phyloP scores from a whole-genome alignment of 2,888 invertebrate genomes.

The Pyrrhia umbra region DNA sequence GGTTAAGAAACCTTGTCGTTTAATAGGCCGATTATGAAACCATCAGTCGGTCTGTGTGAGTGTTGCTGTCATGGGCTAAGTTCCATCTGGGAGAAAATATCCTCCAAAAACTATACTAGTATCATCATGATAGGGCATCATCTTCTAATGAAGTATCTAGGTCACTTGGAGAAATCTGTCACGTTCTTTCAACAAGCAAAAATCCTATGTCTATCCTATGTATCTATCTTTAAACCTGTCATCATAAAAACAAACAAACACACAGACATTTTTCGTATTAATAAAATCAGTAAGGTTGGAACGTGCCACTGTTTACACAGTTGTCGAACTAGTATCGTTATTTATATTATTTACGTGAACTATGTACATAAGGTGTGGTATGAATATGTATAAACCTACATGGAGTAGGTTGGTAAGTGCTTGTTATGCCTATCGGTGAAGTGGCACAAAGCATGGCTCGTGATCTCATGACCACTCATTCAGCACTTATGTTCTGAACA shows the following conservation, averaged over 20 bases:
- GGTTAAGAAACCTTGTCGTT: too few species aligned
- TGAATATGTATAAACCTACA: background rate
- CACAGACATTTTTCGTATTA: background rate
- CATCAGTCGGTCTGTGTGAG: too few species aligned
- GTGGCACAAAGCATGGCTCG: background rate
- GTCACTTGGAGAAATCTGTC: too few species aligned
- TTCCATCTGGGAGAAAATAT: too few species aligned
- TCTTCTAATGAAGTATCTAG: too few species aligned
- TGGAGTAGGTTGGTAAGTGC: background rate
- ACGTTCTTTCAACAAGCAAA: too few species aligned
- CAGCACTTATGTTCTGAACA: background rate
- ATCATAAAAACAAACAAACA: background rate
- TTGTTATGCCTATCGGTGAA: background rate
- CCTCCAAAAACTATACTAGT: too few species aligned
- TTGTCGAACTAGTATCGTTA: constrained; percentile 19
- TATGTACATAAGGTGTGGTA: background rate
- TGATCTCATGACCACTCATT: background rate
- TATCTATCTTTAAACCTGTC: too few species aligned
- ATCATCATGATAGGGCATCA: too few species aligned
- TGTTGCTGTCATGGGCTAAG: too few species aligned
- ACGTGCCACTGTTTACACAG: constrained; percentile 44
- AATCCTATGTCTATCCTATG: too few species aligned
- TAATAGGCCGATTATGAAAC: too few species aligned
- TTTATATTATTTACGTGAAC: background rate
- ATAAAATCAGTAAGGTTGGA: background rate